These are phyloP conservation scores for Xiphorhynchus erythropygius DNA, from an alignment of 2,797 vertebrate species.

Conservation along the genomic window DNA sequence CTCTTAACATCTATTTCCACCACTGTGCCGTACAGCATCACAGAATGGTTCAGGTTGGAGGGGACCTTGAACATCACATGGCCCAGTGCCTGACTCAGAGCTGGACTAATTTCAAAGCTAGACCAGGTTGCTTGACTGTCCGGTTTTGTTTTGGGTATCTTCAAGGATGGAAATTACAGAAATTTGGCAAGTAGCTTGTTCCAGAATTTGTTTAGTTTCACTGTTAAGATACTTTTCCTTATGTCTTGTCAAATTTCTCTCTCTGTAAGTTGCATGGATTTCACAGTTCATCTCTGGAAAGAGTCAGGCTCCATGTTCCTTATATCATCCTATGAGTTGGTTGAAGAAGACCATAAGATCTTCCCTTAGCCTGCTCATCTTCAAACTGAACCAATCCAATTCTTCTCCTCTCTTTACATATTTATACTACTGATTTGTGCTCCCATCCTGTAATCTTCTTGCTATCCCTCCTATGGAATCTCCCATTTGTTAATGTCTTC, in stretches of 20 bases:
- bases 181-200: not conserved
- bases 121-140: not conserved
- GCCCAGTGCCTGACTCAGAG: not conserved
- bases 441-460: not conserved
- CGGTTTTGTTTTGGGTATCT: not conserved
- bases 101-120: not conserved
- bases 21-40: not conserved
- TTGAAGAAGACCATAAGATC: not conserved
- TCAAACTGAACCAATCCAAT: not conserved
- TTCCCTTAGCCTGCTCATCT: not conserved
- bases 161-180: not conserved
- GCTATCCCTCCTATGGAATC: not conserved
- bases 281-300: not conserved
- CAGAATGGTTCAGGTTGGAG: not conserved
- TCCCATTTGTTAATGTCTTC: not conserved
- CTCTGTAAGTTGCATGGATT: not conserved
- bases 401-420: not conserved
- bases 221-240: not conserved
- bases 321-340: not conserved
- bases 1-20: not conserved
- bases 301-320: not conserved
- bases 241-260: not conserved
- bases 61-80: not conserved
- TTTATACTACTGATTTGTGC: not conserved
- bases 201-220: not conserved